Conservation (phyloP, 2,888 invertebrate species). For the Metopia argyrocephala region DNA sequence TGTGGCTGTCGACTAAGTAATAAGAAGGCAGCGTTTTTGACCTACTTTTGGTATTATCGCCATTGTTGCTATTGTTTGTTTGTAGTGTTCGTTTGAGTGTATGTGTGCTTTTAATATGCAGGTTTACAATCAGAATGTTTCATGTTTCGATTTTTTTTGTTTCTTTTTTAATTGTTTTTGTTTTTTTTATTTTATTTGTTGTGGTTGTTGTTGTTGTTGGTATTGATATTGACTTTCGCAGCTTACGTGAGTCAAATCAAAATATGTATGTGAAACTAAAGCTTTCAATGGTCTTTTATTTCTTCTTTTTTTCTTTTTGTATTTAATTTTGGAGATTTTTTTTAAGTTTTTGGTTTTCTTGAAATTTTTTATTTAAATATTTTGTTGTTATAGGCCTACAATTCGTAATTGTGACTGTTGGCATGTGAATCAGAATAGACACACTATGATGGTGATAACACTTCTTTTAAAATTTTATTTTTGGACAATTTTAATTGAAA, state of each 20-base stretch:
- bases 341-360: neutral
- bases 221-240: slow-evolving; percentile 57
- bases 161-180: neutral
- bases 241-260: slow-evolving; percentile 57
- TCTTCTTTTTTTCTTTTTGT: slow-evolving; percentile 1
- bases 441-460: neutral
- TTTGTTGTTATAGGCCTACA: slow-evolving; percentile 34
- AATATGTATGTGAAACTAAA: slow-evolving; percentile 30
- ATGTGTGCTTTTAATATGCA: slow-evolving; percentile 10
- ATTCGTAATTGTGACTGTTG: slow-evolving; percentile 11
- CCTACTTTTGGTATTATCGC: slow-evolving; percentile 47
- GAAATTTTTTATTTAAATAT: slow-evolving; percentile 3
- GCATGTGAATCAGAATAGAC: slow-evolving; percentile 43
- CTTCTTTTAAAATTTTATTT: slow-evolving; percentile 4
- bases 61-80: slow-evolving; percentile 26
- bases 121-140: slow-evolving; percentile 76
- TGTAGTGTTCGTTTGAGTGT: neutral
- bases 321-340: neutral
- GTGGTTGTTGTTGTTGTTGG: slow-evolving; percentile 42
- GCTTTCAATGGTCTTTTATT: slow-evolving; percentile 31
- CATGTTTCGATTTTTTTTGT: slow-evolving; percentile 73
- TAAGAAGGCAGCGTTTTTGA: slow-evolving; percentile 59
- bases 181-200: slow-evolving; percentile 66
- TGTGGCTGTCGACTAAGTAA: slow-evolving; percentile 52
- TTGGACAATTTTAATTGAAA: slow-evolving; percentile 39